phyloP scores from a whole-genome alignment of 2,113 vertebrate species.

The Gobius niger region DNA sequence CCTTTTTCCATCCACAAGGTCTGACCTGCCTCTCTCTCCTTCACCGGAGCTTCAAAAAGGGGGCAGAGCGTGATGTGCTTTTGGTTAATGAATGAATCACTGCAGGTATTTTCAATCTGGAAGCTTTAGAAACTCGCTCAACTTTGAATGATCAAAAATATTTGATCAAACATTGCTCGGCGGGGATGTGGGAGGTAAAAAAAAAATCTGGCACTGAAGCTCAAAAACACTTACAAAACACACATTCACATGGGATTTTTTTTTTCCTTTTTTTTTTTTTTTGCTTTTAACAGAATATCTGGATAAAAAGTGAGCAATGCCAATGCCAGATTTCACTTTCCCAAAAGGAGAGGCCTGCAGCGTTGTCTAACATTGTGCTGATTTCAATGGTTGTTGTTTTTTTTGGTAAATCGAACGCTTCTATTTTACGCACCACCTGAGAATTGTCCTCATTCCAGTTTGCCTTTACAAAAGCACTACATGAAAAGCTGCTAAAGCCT shows the following conservation, averaged over 20 bases:
- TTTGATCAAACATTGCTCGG: background rate
- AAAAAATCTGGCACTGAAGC: background rate
- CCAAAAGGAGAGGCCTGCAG: background rate
- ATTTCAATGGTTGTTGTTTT: no score
- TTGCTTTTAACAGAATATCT: background rate
- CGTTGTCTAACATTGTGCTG: no score
- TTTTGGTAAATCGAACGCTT: background rate
- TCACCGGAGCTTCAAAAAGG: no score
- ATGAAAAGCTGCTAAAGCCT: background rate
- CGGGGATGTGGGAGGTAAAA: background rate
- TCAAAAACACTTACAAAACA: background rate
- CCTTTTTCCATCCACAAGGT: no score
- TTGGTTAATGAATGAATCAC: no score
- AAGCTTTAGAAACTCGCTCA: no score
- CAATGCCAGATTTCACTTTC: background rate
- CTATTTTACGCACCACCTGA: background rate
- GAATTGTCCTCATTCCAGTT: conserved; percentile 1
- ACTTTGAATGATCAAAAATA: no score
- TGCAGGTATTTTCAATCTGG: no score
- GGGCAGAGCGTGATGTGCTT: no score
- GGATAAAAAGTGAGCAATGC: no score
- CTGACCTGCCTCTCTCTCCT: no score
- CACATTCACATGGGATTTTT: background rate
- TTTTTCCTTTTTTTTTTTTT: background rate
- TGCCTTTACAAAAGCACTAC: background rate